phyloP scores from a whole-genome alignment of 2,113 vertebrate species.

The Chionis minor region DNA sequence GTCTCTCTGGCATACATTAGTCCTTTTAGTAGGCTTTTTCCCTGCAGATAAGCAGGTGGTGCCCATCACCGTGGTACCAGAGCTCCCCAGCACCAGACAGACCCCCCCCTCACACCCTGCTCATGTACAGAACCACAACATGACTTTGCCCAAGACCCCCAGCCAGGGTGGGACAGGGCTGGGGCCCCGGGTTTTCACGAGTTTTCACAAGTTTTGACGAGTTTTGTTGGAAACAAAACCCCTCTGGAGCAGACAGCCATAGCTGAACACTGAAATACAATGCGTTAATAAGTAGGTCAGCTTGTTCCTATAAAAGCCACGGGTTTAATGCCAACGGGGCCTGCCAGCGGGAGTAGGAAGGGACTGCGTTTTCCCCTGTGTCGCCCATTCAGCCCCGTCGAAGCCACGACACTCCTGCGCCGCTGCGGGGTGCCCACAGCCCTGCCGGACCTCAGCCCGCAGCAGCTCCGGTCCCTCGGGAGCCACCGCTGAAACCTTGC shows the following conservation, averaged over 20 bases:
- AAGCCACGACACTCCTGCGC: neutral
- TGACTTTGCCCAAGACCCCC: neutral
- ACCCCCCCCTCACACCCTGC: rapidly evolving
- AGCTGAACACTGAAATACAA: constrained; percentile 22
- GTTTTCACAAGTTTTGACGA: neutral
- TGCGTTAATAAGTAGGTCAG: constrained; percentile 58
- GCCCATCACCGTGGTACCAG: neutral
- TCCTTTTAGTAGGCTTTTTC: neutral
- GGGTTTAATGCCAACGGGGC: neutral
- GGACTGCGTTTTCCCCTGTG: rapidly evolving
- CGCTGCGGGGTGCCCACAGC: neutral
- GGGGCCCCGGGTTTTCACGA: neutral
- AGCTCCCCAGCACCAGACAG: neutral
- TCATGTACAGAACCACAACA: neutral
- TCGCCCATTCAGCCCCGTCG: neutral
- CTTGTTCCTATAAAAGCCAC: constrained; percentile 7
- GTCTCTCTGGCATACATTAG: neutral
- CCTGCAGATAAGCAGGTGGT: rapidly evolving
- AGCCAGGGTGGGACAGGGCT: neutral
- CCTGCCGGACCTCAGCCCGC: neutral
- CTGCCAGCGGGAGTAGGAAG: neutral
- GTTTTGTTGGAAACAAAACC: neutral
- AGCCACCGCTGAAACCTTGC: neutral
- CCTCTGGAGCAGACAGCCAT: neutral
- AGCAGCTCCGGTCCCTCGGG: neutral